These are phyloP conservation scores for Meloidogyne floridensis DNA, from an alignment of 1,140 invertebrate genomes.

Conservation along the genomic window DNA sequence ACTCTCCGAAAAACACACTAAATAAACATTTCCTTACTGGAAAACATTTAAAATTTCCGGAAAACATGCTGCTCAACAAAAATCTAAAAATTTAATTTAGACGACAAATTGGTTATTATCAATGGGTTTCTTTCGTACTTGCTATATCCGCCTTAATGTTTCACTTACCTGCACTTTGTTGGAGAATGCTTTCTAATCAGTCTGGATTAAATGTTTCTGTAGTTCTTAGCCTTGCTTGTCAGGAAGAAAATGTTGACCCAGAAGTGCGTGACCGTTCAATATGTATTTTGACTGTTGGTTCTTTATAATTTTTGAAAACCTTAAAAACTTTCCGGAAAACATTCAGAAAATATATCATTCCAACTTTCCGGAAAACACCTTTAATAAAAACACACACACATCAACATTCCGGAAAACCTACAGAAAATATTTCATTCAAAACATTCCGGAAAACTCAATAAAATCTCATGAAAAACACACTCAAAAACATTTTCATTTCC, in stretches of 20 bases:
- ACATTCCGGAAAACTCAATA: too few species aligned
- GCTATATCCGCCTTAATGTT: slow-evolving; percentile 70
- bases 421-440: too few species aligned
- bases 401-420: too few species aligned
- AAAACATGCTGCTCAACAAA: background rate
- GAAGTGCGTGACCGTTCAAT: slow-evolving; percentile 58
- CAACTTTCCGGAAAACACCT: too few species aligned
- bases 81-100: background rate
- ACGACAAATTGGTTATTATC: slow-evolving; percentile 65
- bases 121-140: slow-evolving; percentile 68
- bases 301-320: background rate
- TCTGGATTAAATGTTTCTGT: slow-evolving; percentile 67
- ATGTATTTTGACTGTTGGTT: slow-evolving; percentile 49
- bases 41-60: too few species aligned
- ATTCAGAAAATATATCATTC: too few species aligned
- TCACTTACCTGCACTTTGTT: slow-evolving; percentile 70
- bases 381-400: too few species aligned
- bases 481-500: too few species aligned
- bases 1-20: too few species aligned
- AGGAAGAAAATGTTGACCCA: slow-evolving; percentile 63
- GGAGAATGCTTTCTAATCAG: slow-evolving; percentile 69
- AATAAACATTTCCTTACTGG: too few species aligned
- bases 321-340: background rate
- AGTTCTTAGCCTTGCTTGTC: slow-evolving; percentile 61
- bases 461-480: too few species aligned